Evolutionary conservation across 2,888 invertebrate genomes (phyloP).

Genomic region (Cecidostiba fungosa): DNA sequence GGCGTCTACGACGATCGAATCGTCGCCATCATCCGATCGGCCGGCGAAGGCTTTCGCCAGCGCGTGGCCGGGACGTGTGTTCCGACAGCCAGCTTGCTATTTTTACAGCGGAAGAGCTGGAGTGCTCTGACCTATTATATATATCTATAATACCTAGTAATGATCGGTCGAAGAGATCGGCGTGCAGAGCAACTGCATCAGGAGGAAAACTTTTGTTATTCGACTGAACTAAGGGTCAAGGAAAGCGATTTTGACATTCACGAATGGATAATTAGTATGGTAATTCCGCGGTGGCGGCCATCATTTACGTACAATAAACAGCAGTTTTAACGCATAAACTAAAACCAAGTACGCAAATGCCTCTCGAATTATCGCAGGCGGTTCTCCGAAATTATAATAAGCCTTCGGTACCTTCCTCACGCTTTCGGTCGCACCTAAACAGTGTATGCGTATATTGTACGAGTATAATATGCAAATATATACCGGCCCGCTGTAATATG

Average conservation of each 20-base stretch:
- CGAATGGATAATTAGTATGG: not conserved
- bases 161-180: too few species aligned
- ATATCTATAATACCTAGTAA: too few species aligned
- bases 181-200: too few species aligned
- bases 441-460: too few species aligned
- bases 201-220: too few species aligned
- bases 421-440: too few species aligned
- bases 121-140: not conserved
- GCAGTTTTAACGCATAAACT: not conserved
- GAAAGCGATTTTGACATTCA: not conserved
- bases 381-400: too few species aligned
- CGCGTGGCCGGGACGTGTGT: slow-evolving; percentile 43
- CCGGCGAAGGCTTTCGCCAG: not conserved
- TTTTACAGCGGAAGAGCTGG: not conserved
- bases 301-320: not conserved
- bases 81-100: not conserved
- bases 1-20: not conserved
- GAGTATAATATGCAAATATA: too few species aligned
- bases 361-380: too few species aligned
- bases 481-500: not conserved
- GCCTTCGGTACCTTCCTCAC: too few species aligned
- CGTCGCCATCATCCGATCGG: slow-evolving; percentile 9
- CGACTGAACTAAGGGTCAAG: not conserved
- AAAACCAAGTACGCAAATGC: too few species aligned
- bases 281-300: not conserved